Conservation (phyloP, 2,113 vertebrate genomes). For the Cathartes aura region DNA sequence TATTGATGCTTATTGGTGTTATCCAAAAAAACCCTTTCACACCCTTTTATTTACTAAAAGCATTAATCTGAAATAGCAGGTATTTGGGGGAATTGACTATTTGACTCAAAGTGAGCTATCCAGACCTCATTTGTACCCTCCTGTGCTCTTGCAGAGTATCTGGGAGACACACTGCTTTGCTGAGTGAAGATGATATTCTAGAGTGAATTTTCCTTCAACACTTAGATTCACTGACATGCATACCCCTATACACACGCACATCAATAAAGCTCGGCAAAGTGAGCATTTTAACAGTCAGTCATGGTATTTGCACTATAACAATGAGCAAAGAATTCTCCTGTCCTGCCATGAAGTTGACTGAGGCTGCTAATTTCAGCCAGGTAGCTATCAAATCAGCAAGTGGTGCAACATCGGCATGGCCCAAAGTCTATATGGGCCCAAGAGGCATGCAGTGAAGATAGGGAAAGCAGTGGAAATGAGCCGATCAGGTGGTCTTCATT, state of each 20-base stretch:
- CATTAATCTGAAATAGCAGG: neutral
- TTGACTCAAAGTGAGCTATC: neutral
- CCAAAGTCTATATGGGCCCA: neutral
- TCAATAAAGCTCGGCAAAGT: neutral
- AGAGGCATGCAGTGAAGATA: fast-evolving
- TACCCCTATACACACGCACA: no score
- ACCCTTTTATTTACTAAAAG: neutral
- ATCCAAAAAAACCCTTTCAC: neutral
- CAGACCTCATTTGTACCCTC: neutral
- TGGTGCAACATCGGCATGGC: fast-evolving
- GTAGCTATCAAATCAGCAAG: neutral
- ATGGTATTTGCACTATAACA: neutral
- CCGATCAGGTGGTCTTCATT: neutral
- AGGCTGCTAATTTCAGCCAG: neutral
- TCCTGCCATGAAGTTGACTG: neutral
- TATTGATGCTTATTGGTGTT: neutral
- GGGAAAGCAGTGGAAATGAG: neutral
- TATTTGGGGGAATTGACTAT: neutral
- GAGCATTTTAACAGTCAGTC: neutral
- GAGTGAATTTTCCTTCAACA: neutral
- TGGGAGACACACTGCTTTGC: neutral
- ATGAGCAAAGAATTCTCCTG: neutral
- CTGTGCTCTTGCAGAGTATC: neutral
- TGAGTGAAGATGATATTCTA: neutral
- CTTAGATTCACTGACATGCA: neutral